Base-by-base conservation (phyloP, 2,888 invertebrate species). In the Eristalis tenax region DNA sequence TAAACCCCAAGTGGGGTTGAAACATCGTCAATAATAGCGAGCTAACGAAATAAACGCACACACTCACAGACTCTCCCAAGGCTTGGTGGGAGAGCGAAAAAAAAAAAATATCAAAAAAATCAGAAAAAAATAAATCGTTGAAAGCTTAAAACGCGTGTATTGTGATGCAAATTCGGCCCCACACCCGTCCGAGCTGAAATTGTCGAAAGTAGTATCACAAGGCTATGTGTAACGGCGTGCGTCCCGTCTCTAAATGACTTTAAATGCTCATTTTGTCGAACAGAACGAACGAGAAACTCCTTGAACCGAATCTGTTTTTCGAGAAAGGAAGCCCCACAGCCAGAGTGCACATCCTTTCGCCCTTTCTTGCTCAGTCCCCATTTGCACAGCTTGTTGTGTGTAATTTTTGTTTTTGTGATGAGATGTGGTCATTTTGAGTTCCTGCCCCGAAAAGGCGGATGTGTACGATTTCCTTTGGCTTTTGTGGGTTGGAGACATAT, bases 131-230 rank as follows among this genome's bases (percentile, higher is more conserved):
- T 38, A 70, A 77, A 10, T 56, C 73, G 38, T 68, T 77, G 78
- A 38, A 83, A 70, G 79, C 83, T 83, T 73, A 87, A 87, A 87
- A 87, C 68, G 87, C 80, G 71, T 80, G 79, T 87, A 87, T 87
- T 87, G 87, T 87, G 50, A 87, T 87, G 87, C 87, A 87, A 87
- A 87, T 87, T 80, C 50, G 69, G 10, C 8, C 32, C 32, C 32
- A 32, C 11, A 56, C 64, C 43, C 83, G 79, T 83, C 69, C 75
- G 22, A 23, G 35, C 23, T 26, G 26, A 73, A 76, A 74, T 69
- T 65, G 65, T 76, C 63, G 69, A 75, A 78, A 69, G 78, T 76
- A 56, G 43, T 79, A 64, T 43, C 59, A 59, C n/a, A 66, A 73
- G 65, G 63, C 75, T 79, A 83, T 50, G 63, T 76, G 63, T 76